These are phyloP conservation scores for Chydorus sphaericus DNA, from an alignment of 2,888 invertebrate species.

Conservation along the genomic window DNA sequence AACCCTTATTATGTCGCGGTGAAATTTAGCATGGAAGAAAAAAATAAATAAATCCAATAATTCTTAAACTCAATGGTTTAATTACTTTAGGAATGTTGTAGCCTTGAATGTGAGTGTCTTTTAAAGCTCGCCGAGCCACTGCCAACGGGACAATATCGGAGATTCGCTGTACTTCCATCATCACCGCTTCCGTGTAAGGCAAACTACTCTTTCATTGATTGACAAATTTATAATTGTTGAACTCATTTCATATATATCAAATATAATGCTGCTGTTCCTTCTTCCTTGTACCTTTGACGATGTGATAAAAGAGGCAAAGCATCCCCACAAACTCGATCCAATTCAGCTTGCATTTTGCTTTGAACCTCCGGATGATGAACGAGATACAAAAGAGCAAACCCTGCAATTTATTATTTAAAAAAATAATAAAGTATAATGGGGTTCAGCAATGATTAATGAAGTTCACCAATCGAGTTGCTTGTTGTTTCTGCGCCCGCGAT, in stretches of 20 bases:
- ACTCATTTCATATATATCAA: background rate
- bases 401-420: conserved; percentile 2
- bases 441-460: conserved; percentile 17
- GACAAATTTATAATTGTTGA: background rate
- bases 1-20: conserved; percentile 31
- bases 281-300: conserved; percentile 16
- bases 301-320: conserved; percentile 16
- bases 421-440: background rate
- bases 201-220: conserved; percentile 13
- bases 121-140: background rate
- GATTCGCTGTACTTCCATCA: conserved; percentile 23
- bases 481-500: conserved; percentile 20
- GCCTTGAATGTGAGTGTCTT: background rate
- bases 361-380: conserved; percentile 20
- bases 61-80: background rate
- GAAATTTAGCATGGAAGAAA: no score
- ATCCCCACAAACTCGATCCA: conserved; percentile 19
- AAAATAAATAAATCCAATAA: conserved; percentile 2
- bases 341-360: conserved; percentile 18
- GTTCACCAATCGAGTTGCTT: conserved; percentile 14
- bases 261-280: background rate
- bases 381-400: conserved; percentile 20
- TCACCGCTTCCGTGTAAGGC: conserved; percentile 23
- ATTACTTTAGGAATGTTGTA: background rate
- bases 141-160: conserved; percentile 20